These are phyloP conservation scores for Melanotaenia boesemani DNA, from an alignment of 2,797 vertebrate species.

Conservation along the genomic window DNA sequence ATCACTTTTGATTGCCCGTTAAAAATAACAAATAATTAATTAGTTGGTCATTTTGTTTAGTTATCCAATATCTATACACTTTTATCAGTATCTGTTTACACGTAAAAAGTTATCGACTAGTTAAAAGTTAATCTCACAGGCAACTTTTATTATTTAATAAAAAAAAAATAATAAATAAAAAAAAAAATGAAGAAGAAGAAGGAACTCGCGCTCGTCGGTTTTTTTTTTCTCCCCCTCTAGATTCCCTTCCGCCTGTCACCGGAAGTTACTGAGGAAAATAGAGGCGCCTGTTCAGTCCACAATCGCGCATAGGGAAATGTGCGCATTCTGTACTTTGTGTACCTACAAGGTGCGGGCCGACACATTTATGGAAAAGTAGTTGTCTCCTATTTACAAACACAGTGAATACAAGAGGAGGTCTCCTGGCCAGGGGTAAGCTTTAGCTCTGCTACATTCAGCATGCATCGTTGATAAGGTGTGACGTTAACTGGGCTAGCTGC, in stretches of 20 bases:
- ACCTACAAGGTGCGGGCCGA: neutral
- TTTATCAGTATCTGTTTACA: neutral
- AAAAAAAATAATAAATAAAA: too few species aligned
- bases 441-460: neutral
- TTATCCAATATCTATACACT: too few species aligned
- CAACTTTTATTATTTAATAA: too few species aligned
- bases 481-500: slow-evolving; percentile 38
- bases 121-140: too few species aligned
- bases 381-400: neutral
- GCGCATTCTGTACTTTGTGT: slow-evolving; percentile 4
- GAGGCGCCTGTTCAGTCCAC: neutral
- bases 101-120: too few species aligned
- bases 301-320: slow-evolving; percentile 7
- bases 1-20: too few species aligned
- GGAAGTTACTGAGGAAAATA: slow-evolving; percentile 49
- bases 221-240: neutral
- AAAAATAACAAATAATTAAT: too few species aligned
- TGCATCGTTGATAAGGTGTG: slow-evolving; percentile 12
- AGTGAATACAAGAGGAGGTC: neutral
- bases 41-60: neutral
- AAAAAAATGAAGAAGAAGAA: too few species aligned
- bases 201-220: too few species aligned
- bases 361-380: neutral
- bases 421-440: slow-evolving; percentile 36
- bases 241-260: slow-evolving; percentile 45